phyloP scores from a whole-genome alignment of 2,113 vertebrate genomes.

The rat (Rattus norvegicus) region DNA sequence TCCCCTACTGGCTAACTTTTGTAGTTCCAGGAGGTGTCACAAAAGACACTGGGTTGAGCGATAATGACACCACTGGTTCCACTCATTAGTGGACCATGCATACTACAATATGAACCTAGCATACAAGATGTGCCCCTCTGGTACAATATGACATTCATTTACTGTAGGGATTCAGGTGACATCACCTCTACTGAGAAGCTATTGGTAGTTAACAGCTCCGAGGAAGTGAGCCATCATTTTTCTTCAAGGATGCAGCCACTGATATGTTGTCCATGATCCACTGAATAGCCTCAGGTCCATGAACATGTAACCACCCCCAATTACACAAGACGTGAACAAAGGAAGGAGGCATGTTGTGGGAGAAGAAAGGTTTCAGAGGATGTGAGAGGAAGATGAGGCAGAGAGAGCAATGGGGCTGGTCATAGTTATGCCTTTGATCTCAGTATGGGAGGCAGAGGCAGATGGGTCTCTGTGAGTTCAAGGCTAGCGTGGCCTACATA shows the following conservation, averaged over 20 bases:
- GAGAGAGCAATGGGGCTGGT: background rate
- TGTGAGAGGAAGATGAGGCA: background rate
- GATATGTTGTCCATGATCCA: no score
- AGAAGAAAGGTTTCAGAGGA: background rate
- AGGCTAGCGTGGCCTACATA: background rate
- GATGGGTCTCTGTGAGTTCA: background rate
- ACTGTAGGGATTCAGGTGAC: background rate
- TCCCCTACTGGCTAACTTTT: background rate
- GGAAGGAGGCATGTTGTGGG: background rate
- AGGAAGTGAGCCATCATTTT: background rate
- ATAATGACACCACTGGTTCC: background rate
- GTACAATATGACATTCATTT: background rate
- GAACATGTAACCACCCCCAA: background rate
- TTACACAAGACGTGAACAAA: background rate
- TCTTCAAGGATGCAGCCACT: background rate
- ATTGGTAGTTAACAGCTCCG: background rate
- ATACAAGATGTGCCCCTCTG: background rate
- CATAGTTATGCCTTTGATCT: background rate
- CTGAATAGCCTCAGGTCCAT: background rate
- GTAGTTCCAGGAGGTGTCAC: background rate
- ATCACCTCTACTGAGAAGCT: background rate
- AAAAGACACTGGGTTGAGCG: background rate
- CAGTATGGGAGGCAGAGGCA: background rate
- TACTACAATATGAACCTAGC: background rate
- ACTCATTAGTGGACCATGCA: background rate